Evolutionary conservation across 2,888 invertebrate genomes (phyloP).

Genomic region (Hanleya hanleyi): DNA sequence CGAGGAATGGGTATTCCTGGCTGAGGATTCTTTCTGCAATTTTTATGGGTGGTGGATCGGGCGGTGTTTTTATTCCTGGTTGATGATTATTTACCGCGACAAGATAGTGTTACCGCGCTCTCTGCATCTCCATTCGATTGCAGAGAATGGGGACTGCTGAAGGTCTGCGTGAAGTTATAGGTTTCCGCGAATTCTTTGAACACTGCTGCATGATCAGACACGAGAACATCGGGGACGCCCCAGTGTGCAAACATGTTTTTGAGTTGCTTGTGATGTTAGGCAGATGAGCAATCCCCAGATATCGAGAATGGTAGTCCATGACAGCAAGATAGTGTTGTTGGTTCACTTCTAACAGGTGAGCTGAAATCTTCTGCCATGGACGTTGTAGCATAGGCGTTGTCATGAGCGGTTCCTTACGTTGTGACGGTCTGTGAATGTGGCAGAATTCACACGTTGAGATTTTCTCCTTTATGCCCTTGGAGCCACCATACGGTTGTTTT

Average conservation of each 20-base stretch:
- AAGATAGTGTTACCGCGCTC: not conserved
- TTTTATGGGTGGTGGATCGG: too few relatives aligned
- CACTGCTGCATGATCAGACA: too few relatives aligned
- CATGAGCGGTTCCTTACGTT: slow-evolving; percentile 22
- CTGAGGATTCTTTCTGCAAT: not conserved
- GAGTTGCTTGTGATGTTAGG: not conserved
- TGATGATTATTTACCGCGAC: too few relatives aligned
- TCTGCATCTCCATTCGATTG: slow-evolving; percentile 1
- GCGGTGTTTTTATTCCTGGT: too few relatives aligned
- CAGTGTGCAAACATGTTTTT: not conserved
- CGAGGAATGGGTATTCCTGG: not conserved
- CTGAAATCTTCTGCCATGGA: slow-evolving; percentile 29
- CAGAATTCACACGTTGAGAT: slow-evolving; percentile 8
- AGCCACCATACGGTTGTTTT: slow-evolving; percentile 16
- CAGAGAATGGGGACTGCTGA: not conserved
- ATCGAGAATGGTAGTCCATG: not conserved
- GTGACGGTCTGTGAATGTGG: slow-evolving; percentile 6
- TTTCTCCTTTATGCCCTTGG: not conserved
- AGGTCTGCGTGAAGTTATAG: too few relatives aligned
- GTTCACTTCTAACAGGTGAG: not conserved
- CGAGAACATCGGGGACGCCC: not conserved
- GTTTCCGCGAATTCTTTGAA: too few relatives aligned
- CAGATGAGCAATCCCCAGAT: not conserved
- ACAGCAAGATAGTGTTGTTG: not conserved
- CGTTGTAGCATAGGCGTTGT: slow-evolving; percentile 16